phyloP scores from a whole-genome alignment of 2,797 vertebrate genomes.

The Momotus momota region DNA sequence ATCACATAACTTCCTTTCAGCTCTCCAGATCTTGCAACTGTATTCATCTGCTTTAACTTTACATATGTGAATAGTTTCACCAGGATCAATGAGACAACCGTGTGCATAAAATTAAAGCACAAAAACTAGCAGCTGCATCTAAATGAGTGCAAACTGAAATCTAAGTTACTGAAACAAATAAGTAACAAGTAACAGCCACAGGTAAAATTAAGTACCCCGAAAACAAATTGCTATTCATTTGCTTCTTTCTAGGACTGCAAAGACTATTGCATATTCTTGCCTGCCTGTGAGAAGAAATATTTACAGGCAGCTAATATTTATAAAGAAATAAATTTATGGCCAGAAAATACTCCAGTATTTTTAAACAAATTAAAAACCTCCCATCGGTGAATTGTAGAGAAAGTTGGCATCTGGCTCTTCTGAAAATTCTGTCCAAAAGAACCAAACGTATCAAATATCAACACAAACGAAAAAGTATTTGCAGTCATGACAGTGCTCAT shows the following conservation, averaged over 20 bases:
- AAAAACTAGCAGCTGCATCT: not conserved
- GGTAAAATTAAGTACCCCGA: not conserved
- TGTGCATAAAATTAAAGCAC: not conserved
- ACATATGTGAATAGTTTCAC: not conserved
- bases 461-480: not conserved
- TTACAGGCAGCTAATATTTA: not conserved
- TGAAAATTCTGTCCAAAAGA: not conserved
- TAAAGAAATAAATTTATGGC: not conserved
- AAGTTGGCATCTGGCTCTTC: not conserved
- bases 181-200: not conserved
- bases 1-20: conserved; percentile 46
- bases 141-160: not conserved
- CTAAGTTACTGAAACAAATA: not conserved
- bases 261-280: not conserved
- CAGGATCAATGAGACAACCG: not conserved
- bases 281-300: not conserved
- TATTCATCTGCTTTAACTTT: conserved; percentile 59
- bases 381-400: not conserved
- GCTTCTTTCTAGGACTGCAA: not conserved
- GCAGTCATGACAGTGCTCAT: not conserved
- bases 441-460: conserved; percentile 17
- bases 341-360: not conserved
- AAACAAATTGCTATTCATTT: not conserved
- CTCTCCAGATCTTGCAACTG: conserved; percentile 28
- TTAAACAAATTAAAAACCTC: not conserved